phyloP scores from a whole-genome alignment of 2,797 vertebrate species.

The Lerista edwardsae region DNA sequence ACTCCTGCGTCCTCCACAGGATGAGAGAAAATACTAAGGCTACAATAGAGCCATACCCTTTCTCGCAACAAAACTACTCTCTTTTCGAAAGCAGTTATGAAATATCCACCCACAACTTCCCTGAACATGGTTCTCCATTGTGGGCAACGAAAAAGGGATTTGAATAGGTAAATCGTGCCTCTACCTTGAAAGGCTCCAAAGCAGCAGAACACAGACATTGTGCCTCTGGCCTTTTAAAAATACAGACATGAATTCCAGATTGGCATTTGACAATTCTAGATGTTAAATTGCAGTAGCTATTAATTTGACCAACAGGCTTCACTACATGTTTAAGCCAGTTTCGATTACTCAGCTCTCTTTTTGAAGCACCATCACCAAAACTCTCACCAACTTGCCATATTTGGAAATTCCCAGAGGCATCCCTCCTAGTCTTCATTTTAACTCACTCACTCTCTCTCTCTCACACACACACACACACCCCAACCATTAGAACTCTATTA shows the following conservation, averaged over 20 bases:
- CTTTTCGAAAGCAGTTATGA: neutral
- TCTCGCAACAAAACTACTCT: too few species aligned
- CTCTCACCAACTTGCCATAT: neutral
- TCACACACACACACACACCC: too few species aligned
- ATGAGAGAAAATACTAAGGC: neutral
- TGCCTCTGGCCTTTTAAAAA: neutral
- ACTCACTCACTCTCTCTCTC: too few species aligned
- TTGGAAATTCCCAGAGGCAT: neutral
- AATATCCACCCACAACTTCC: neutral
- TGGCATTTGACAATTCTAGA: neutral
- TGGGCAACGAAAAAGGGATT: neutral
- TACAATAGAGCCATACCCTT: neutral
- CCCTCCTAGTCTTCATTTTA: too few species aligned
- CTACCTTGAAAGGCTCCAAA: too few species aligned
- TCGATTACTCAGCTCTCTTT: neutral
- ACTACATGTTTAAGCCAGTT: neutral
- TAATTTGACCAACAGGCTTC: neutral
- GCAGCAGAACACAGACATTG: neutral
- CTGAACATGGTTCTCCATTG: neutral
- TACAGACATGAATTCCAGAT: neutral
- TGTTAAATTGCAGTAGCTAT: neutral
- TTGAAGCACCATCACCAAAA: neutral
- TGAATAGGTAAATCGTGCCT: neutral
- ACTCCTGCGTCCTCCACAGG: neutral
- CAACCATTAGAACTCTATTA: too few species aligned